Evolutionary conservation across 2,888 invertebrate species (phyloP), one percentile per base, ranked within the genome.

Genomic region (Coenonympha arcania): DNA sequence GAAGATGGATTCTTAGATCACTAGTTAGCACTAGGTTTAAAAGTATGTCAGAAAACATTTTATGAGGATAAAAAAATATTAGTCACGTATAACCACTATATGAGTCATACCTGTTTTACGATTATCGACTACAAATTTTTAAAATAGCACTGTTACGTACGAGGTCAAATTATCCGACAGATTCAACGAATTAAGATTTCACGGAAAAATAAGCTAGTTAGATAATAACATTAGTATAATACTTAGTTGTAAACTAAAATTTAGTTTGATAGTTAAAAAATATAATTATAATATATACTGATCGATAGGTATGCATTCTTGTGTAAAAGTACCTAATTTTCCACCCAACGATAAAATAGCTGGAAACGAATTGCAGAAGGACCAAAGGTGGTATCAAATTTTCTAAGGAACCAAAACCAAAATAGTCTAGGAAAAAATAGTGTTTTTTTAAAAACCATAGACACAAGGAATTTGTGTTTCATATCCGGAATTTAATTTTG

Each of bases 41-140:
- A 5, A 24, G 8, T 4, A 24, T 6, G 6, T 24, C 5, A 24
- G 6, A 8, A 6, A 2, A 6, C 6, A 4, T 4, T 4, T 0
- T 8, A 13, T 31, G 31, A 13, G 20, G 13, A 13, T 42, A 31
- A 31, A 30, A 41, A 31, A 31, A 31, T 26, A 24, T 30, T 24
- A 48, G 22, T 40, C 40, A 40, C 31, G 33, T 13, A 40, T 33
- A 20, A 42, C 24, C 24, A 34, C 28, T 6, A 6, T 13, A 28
- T 52, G 44, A 48, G 6, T 52, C 52, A 52, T 16, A 41, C 6
- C 13, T 22, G 8, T 48, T 36, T 48, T 36, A 49, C 43, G 26
- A 44, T 41, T 41, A 40, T 45, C 41, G 28, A 30, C 41, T 36
- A 41, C 6, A 44, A 33, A 1, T 41, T 40, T 44, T 43, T 41